These are phyloP conservation scores for Corapipo altera DNA, from an alignment of 2,113 vertebrate genomes.

Conservation along the genomic window DNA sequence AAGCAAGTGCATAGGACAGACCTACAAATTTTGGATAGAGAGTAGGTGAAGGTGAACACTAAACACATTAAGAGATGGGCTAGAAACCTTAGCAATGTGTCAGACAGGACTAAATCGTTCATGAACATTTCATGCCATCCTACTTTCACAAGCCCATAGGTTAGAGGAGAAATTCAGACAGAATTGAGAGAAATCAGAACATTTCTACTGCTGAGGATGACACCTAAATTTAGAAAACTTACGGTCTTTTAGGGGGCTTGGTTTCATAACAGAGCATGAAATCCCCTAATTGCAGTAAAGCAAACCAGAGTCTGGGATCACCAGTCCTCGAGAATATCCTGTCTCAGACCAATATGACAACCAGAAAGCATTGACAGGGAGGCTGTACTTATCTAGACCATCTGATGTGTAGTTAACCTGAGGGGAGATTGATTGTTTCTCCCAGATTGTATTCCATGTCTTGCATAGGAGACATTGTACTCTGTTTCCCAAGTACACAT, in stretches of 20 bases:
- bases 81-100: neutral
- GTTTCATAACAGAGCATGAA: neutral
- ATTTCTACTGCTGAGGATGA: neutral
- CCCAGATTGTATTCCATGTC: neutral
- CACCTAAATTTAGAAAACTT: neutral
- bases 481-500: neutral
- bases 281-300: neutral
- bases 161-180: neutral
- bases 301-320: neutral
- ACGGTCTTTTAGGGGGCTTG: neutral
- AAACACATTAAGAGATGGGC: neutral
- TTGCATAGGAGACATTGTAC: rapidly evolving
- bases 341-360: neutral
- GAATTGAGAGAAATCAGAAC: neutral
- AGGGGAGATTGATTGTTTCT: neutral
- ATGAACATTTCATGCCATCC: neutral
- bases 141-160: neutral
- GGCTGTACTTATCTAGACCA: neutral
- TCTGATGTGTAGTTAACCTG: rapidly evolving
- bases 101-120: neutral
- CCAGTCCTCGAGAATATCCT: neutral
- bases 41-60: neutral
- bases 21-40: neutral
- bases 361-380: neutral
- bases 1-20: neutral